Evolutionary conservation across 2,797 vertebrate species (phyloP).

Genomic region (Salmo trutta): DNA sequence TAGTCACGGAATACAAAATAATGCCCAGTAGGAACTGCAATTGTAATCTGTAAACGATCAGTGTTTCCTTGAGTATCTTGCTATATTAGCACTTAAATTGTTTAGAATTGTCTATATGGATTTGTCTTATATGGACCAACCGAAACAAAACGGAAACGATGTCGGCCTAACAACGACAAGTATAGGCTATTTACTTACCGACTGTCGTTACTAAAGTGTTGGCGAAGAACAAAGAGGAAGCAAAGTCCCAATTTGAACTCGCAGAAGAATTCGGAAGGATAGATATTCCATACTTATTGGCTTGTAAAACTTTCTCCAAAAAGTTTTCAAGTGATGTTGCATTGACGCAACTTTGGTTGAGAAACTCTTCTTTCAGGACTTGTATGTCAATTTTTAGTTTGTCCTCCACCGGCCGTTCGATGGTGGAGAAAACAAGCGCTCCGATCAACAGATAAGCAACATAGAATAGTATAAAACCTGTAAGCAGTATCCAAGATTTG

Average conservation of each 20-base stretch:
- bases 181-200: conserved; percentile 73
- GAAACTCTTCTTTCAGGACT: conserved; percentile 74
- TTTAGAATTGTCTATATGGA: not conserved
- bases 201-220: conserved; percentile 91
- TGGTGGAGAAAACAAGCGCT: conserved; percentile 82
- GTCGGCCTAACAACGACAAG: not conserved
- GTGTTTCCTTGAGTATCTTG: no score
- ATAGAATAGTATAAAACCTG: conserved; percentile 75
- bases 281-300: conserved; percentile 83
- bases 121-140: not conserved
- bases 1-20: not conserved
- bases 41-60: not conserved
- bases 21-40: no score
- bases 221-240: conserved; percentile 89
- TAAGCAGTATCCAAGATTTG: conserved; percentile 76
- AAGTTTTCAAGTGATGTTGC: conserved; percentile 77
- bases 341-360: conserved; percentile 80
- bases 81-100: no score
- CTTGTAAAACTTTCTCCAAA: conserved; percentile 74
- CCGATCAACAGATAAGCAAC: conserved; percentile 83
- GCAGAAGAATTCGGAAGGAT: conserved; percentile 71
- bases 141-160: not conserved
- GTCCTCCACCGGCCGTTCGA: conserved; percentile 85
- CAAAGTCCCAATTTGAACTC: conserved; percentile 83
- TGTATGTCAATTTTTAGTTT: conserved; percentile 74